Conservation (phyloP, 1,140 invertebrate genomes). For the Calycopis cecrops region DNA sequence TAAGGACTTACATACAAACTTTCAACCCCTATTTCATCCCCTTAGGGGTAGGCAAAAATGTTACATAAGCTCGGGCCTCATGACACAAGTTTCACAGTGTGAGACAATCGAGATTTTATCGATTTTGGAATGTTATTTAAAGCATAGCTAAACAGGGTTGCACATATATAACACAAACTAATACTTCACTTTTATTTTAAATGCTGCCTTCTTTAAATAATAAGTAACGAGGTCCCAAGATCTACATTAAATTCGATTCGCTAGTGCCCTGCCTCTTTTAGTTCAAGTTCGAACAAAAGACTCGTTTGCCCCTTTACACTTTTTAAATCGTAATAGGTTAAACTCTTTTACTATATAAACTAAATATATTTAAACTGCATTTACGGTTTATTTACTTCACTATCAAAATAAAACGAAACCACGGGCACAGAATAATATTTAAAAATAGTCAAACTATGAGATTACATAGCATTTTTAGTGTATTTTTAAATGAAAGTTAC, state of each 20-base stretch:
- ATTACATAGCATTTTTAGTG: no score
- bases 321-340: no score
- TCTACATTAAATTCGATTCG: conserved; percentile 61
- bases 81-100: conserved; percentile 50
- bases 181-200: conserved; percentile 62
- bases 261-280: conserved; percentile 24
- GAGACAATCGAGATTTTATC: conserved; percentile 40
- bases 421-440: background rate
- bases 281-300: conserved; percentile 36
- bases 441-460: no score
- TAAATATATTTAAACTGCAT: no score
- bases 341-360: no score
- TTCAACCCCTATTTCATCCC: no score
- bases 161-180: conserved; percentile 37
- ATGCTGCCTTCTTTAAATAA: conserved; percentile 42
- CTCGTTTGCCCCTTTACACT: no score
- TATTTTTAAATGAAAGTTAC: no score
- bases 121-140: conserved; percentile 48
- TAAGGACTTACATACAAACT: no score
- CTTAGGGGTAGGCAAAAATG: conserved; percentile 59
- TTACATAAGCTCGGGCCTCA: conserved; percentile 66
- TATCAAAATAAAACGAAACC: background rate
- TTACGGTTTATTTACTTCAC: no score
- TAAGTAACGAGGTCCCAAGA: conserved; percentile 47
- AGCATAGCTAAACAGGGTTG: conserved; percentile 41